Evolutionary conservation across 2,888 invertebrate genomes (phyloP), one percentile per base, ranked within the genome.

Genomic region (Urechis unicinctus): DNA sequence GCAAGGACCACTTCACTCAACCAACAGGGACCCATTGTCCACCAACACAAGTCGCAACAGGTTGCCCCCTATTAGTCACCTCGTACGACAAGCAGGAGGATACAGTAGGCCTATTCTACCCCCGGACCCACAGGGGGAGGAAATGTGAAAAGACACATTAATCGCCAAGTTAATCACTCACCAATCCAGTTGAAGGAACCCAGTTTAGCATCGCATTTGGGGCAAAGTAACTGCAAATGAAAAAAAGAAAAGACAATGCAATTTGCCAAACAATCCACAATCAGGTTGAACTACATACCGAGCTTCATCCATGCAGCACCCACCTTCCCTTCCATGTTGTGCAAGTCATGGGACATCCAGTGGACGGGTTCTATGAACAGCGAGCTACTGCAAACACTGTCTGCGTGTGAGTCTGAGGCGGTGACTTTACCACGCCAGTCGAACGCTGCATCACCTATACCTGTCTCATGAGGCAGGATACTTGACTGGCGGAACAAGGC

Each of bases 171-270:
- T 36, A n/a, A 17, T 36, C 9, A 36, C 81, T 73, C 62, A 87
- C 88, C 89, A 57, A 89, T 83, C 94, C 93, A 93, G 75, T 88
- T 91, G 75, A 89, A 93, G 56, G 88, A 89, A 29, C 93, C 94
- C 59, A 93, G 82, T 80, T 93, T 92, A 59, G 85, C 84, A 57
- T 81, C 81, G 72, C 93, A 93, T 75, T 89, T 88, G 48, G 71
- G 92, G 89, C 77, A 93, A 88, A 77, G 44, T 13, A 75, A 45
- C 74, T 74, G 66, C 47, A 68, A 66, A 36, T 24, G 43, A 17
- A 54, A 13, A 49, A 47, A 50, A 50, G 22, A 28, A n/a, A 45
- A 26, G 21, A 54, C 17, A 49, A 53, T 22, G 22, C 45, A 24
- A 21, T 21, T 1, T 36, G 25, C 9, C 5, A 17, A 13, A 4